phyloP scores from a whole-genome alignment of 2,113 vertebrate species.

The Sylvietta virens region DNA sequence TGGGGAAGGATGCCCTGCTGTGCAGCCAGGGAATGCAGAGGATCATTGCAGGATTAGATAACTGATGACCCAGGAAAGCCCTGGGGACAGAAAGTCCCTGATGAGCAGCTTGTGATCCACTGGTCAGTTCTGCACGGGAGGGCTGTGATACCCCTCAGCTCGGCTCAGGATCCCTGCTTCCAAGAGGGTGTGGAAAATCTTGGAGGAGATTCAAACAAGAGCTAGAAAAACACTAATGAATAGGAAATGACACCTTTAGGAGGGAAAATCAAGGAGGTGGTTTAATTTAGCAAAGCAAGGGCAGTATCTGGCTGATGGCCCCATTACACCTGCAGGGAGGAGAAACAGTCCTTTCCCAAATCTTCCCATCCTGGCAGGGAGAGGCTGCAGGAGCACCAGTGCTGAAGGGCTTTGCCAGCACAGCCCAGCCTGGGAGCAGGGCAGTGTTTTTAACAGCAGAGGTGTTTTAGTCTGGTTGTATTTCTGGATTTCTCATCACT shows the following conservation, averaged over 20 bases:
- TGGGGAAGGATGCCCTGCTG: neutral
- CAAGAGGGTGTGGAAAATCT: neutral
- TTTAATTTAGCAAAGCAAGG: neutral
- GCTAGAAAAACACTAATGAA: neutral
- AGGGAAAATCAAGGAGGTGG: neutral
- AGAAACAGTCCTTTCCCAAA: rapidly evolving
- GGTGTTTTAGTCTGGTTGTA: neutral
- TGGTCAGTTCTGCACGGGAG: neutral
- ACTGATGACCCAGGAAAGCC: neutral
- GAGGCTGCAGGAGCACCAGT: neutral
- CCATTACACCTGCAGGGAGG: neutral
- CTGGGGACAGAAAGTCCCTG: neutral
- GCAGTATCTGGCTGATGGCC: neutral
- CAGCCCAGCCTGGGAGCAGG: neutral
- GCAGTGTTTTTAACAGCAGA: neutral
- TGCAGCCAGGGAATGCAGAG: neutral
- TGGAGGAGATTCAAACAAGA: neutral
- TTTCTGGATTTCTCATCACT: neutral
- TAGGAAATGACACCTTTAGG: neutral
- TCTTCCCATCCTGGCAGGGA: neutral
- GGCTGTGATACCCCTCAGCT: neutral
- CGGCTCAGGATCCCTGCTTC: neutral
- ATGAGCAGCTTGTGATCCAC: neutral
- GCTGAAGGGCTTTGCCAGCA: neutral
- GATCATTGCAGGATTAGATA: neutral